phyloP scores from a whole-genome alignment of 2,113 vertebrate genomes.

The Philantomba maxwellii region DNA sequence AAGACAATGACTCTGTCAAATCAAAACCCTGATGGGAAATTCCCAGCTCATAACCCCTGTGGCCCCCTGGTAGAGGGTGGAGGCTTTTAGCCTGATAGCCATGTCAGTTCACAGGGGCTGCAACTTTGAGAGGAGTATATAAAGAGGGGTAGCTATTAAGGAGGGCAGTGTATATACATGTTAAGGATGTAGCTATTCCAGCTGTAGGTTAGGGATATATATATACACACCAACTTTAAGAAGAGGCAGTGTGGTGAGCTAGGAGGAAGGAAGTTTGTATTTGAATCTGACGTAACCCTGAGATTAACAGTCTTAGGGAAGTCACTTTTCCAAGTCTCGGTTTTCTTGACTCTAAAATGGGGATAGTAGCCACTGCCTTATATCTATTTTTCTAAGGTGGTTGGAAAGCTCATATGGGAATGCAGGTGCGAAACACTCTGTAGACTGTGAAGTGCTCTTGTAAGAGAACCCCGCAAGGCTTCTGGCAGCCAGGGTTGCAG shows the following conservation, averaged over 20 bases:
- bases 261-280: background rate
- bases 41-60: background rate
- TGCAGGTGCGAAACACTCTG: background rate
- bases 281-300: background rate
- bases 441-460: background rate
- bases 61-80: background rate
- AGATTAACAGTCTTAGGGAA: background rate
- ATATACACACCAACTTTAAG: background rate
- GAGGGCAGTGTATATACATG: background rate
- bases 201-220: background rate
- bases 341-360: constrained; percentile 22
- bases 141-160: background rate
- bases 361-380: background rate
- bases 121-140: background rate
- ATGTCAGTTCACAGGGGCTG: background rate
- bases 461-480: background rate
- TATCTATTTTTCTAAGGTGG: background rate
- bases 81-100: background rate
- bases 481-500: background rate
- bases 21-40: background rate
- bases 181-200: background rate
- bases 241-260: background rate
- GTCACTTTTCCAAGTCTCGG: background rate
- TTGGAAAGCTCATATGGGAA: background rate
- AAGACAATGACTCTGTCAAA: background rate